Percentiles rank a stretch among this genome's conserved stretches.
These are phyloP conservation scores for Nebria salina DNA, from an alignment of 2,888 invertebrate genomes.

Conservation along the genomic window DNA sequence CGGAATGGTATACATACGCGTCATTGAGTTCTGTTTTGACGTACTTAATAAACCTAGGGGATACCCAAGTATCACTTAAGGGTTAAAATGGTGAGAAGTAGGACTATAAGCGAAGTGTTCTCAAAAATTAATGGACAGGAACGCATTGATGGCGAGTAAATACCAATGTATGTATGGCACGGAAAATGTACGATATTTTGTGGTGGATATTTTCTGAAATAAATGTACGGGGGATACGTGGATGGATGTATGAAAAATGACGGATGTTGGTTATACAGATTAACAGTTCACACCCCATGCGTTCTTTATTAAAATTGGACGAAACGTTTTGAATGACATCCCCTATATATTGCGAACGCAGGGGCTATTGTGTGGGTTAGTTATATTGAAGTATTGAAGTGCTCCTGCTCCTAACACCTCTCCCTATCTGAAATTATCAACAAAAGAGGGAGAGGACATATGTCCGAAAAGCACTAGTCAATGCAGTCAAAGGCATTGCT, in stretches of 20 bases:
- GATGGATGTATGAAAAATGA: neutral
- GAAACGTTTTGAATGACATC: conserved; percentile 7
- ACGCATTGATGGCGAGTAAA: no score
- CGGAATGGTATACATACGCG: no score
- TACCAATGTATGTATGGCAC: no score
- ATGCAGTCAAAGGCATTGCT: neutral
- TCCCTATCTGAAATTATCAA: neutral
- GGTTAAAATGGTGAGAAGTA: no score
- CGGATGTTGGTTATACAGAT: conserved; percentile 15
- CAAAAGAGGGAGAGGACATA: no score
- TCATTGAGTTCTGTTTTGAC: no score
- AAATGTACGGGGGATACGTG: neutral
- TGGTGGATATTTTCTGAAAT: neutral
- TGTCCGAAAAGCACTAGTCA: no score
- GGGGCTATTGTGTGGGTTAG: conserved; percentile 6
- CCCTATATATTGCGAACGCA: conserved; percentile 2
- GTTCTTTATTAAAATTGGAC: conserved; percentile 13
- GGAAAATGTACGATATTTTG: no score
- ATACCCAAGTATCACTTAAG: no score
- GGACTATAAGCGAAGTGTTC: no score
- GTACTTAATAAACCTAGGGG: no score
- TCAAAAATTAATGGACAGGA: no score
- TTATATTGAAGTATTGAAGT: neutral
- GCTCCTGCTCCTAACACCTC: neutral
- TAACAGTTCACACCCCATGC: conserved; percentile 7